Conservation (phyloP, 2,113 vertebrate genomes). For the Cisticola juncidis region DNA sequence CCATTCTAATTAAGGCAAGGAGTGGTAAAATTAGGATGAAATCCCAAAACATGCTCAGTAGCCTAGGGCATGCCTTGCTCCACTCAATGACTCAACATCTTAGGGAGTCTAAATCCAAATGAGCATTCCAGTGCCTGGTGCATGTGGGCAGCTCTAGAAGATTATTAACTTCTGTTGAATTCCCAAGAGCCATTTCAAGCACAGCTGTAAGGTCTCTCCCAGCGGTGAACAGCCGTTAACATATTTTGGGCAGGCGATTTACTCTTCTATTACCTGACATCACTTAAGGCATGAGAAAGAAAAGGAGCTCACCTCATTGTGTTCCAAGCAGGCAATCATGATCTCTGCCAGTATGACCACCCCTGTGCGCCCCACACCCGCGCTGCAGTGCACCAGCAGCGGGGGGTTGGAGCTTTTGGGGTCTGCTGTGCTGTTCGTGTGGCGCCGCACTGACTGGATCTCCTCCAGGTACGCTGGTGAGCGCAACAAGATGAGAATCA, state of each 20-base stretch:
- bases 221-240: background rate
- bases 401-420: conserved; percentile 83
- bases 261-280: background rate
- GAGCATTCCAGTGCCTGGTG: background rate
- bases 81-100: background rate
- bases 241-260: background rate
- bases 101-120: background rate
- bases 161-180: background rate
- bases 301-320: conserved; percentile 86
- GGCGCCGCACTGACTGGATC: conserved; percentile 95
- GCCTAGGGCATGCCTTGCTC: background rate
- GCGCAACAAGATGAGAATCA: background rate
- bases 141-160: background rate
- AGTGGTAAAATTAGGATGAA: background rate
- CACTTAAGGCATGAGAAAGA: background rate
- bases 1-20: background rate
- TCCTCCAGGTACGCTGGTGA: conserved; percentile 91
- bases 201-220: background rate
- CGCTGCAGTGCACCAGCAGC: conserved; percentile 93
- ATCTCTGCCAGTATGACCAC: conserved; percentile 93
- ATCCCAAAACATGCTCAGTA: background rate
- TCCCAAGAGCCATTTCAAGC: background rate
- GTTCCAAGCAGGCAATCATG: conserved; percentile 95
- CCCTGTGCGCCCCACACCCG: conserved; percentile 90
- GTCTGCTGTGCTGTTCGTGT: conserved; percentile 91